These are phyloP conservation scores for Coenonympha glycerion DNA, from an alignment of 2,888 invertebrate species.

Conservation along the genomic window DNA sequence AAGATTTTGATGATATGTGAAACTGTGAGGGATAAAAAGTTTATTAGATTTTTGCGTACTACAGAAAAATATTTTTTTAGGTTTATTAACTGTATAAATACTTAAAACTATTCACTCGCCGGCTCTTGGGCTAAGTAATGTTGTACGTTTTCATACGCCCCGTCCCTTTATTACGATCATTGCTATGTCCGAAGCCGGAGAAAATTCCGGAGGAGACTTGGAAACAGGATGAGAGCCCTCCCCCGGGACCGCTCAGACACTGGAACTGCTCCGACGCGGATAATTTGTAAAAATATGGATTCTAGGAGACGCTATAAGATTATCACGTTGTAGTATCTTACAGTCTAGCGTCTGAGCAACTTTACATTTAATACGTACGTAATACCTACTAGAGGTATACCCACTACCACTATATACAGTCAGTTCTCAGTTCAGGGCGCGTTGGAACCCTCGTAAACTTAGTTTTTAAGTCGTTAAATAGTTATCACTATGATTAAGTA, in stretches of 20 bases:
- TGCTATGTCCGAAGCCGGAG: slow-evolving; percentile 24
- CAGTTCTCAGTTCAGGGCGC: too few species aligned
- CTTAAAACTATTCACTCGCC: neutral
- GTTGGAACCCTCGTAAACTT: too few species aligned
- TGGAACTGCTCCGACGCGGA: slow-evolving; percentile 14
- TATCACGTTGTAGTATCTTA: slow-evolving; percentile 16
- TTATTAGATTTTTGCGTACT: neutral
- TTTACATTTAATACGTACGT: too few species aligned
- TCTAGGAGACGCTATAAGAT: slow-evolving; percentile 13
- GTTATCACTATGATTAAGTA: too few species aligned
- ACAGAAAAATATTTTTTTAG: neutral
- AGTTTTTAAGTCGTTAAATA: too few species aligned
- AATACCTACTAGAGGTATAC: too few species aligned
- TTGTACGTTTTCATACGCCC: slow-evolving; percentile 35
- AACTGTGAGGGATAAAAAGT: too few species aligned
- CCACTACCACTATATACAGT: too few species aligned
- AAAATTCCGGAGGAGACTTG: slow-evolving; percentile 19
- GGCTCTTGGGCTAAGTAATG: slow-evolving; percentile 31
- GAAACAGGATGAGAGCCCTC: slow-evolving; percentile 15
- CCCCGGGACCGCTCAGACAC: slow-evolving; percentile 16
- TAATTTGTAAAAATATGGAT: slow-evolving; percentile 12
- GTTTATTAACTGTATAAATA: neutral
- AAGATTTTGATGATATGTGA: too few species aligned
- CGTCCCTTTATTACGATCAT: slow-evolving; percentile 27
- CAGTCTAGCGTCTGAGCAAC: slow-evolving; percentile 30